Conservation (phyloP, 2,888 invertebrate species). For the Hesperia comma region DNA sequence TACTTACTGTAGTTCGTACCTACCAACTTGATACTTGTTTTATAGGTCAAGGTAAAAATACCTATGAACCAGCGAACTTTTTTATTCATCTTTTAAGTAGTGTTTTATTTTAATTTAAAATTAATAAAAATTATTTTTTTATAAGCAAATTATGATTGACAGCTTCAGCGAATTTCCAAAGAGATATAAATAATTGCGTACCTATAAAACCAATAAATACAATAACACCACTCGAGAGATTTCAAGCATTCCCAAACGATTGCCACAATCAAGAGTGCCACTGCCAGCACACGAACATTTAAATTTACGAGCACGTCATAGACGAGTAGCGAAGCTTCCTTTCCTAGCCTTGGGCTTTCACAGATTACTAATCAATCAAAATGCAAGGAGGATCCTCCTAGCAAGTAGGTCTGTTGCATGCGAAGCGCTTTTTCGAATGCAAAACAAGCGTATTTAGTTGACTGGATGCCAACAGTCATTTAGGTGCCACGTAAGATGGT, state of each 20-base stretch:
- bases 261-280: conserved; percentile 1
- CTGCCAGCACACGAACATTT: neutral
- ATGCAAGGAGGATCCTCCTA: conserved; percentile 63
- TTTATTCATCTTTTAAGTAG: too few species aligned
- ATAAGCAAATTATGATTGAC: too few species aligned
- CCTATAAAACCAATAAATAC: too few species aligned
- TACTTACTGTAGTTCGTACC: too few species aligned
- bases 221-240: neutral
- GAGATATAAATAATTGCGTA: too few species aligned
- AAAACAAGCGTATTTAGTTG: conserved; percentile 52
- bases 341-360: conserved; percentile 41
- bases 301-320: conserved; percentile 17
- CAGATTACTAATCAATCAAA: conserved; percentile 47
- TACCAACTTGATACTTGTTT: too few species aligned
- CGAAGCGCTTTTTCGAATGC: conserved; percentile 63
- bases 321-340: conserved; percentile 11
- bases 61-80: too few species aligned
- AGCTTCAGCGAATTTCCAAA: too few species aligned
- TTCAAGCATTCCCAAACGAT: neutral
- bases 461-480: conserved; percentile 66
- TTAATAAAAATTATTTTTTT: too few species aligned
- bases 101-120: too few species aligned
- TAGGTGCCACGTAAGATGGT: conserved; percentile 58
- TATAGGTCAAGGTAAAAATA: too few species aligned
- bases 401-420: conserved; percentile 65